A percentile compares a stretch with the other conserved stretches of the same genome.
Conservation (phyloP, 2,113 vertebrate genomes). For the Coracopsis vasa region DNA sequence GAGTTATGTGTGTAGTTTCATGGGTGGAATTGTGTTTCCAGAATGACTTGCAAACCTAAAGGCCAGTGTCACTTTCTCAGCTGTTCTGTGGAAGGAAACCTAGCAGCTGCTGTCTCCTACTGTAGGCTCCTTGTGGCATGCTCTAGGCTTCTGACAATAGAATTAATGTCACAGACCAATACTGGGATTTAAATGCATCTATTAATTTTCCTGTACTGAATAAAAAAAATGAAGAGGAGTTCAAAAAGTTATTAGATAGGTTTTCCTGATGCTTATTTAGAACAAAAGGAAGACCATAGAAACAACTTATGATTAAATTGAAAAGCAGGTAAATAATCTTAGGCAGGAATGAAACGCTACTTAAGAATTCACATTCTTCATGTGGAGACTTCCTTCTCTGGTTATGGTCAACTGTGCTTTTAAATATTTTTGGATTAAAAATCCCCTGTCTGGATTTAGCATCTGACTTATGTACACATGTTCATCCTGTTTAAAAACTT, state of each 20-base stretch:
- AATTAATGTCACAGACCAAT: slow-evolving; percentile 11
- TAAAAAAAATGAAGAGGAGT: neutral
- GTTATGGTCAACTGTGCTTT: neutral
- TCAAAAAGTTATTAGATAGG: neutral
- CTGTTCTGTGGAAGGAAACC: slow-evolving; percentile 74
- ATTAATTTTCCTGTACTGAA: neutral
- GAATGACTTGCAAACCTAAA: slow-evolving; percentile 52
- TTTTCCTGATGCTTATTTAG: neutral
- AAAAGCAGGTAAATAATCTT: neutral
- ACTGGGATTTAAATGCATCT: neutral
- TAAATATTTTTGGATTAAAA: neutral
- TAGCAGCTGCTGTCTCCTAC: slow-evolving; percentile 73
- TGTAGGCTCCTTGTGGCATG: slow-evolving; percentile 54
- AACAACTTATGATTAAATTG: neutral
- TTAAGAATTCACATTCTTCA: neutral
- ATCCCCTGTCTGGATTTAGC: neutral
- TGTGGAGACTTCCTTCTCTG: neutral
- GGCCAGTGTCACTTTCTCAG: slow-evolving; percentile 77
- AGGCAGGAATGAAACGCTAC: neutral
- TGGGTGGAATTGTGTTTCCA: slow-evolving; percentile 47
- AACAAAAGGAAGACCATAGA: neutral
- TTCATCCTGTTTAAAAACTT: slow-evolving; percentile 9
- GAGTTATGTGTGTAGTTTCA: neutral
- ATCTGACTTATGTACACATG: neutral
- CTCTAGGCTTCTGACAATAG: slow-evolving; percentile 51